phyloP scores from a whole-genome alignment of 2,113 vertebrate species.

The Xerus inauris region DNA sequence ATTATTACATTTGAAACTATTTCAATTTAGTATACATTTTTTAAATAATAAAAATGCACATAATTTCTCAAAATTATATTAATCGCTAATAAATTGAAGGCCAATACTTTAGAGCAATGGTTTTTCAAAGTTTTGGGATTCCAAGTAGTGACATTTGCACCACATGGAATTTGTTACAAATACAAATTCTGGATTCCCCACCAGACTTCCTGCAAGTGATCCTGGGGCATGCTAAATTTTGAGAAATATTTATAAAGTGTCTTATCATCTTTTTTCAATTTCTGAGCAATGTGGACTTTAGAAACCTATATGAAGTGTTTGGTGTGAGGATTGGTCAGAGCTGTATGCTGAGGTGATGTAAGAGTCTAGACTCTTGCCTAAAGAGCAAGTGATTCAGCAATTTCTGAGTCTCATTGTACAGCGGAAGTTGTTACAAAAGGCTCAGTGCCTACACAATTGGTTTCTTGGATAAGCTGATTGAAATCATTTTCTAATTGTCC shows the following conservation, averaged over 20 bases:
- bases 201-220: background rate
- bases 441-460: background rate
- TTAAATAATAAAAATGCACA: background rate
- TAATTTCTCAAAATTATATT: background rate
- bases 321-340: background rate
- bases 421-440: background rate
- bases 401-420: background rate
- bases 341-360: background rate
- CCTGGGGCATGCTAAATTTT: background rate
- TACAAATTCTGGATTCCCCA: background rate
- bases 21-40: background rate
- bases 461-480: background rate
- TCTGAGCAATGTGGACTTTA: background rate
- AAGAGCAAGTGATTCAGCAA: background rate
- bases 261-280: background rate
- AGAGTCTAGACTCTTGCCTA: background rate
- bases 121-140: background rate
- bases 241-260: background rate
- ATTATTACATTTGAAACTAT: background rate
- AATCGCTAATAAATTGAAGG: background rate
- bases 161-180: background rate
- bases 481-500: background rate
- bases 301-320: background rate
- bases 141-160: background rate
- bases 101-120: background rate